Evolutionary conservation across 2,888 invertebrate species (phyloP).

Genomic region (Tolmerus cingulatus): DNA sequence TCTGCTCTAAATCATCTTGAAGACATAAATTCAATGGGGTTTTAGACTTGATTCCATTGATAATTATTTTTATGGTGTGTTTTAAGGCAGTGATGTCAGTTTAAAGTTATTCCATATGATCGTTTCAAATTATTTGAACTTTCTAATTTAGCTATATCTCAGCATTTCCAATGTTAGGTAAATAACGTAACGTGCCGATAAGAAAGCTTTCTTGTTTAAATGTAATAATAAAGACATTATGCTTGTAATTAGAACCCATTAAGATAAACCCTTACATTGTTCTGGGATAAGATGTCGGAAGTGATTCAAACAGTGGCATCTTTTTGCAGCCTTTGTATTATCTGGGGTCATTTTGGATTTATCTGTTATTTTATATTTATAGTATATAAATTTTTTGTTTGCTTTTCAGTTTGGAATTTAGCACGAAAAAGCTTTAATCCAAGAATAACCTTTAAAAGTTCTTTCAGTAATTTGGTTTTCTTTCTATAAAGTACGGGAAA

Average conservation of each 20-base stretch:
- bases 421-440: no score
- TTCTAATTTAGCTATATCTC: neutral
- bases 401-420: neutral
- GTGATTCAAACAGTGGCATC: no score
- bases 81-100: neutral
- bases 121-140: neutral
- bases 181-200: neutral
- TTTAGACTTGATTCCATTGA: no score
- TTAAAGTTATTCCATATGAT: no score
- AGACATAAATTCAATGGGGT: neutral
- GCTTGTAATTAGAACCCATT: neutral
- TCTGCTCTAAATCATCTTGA: no score
- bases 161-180: neutral
- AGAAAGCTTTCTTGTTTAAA: neutral
- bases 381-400: no score
- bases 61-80: neutral
- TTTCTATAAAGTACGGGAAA: neutral
- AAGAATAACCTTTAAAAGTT: neutral
- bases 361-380: neutral
- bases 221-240: neutral
- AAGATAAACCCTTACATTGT: neutral
- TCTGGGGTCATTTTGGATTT: neutral
- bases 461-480: neutral
- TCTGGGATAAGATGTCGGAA: no score
- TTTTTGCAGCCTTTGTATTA: neutral